Percentiles rank a stretch among this genome's conserved stretches.
Evolutionary conservation across 64 coral and sea anemone species (phyloP).

Genomic region (Anthopleura sola): DNA sequence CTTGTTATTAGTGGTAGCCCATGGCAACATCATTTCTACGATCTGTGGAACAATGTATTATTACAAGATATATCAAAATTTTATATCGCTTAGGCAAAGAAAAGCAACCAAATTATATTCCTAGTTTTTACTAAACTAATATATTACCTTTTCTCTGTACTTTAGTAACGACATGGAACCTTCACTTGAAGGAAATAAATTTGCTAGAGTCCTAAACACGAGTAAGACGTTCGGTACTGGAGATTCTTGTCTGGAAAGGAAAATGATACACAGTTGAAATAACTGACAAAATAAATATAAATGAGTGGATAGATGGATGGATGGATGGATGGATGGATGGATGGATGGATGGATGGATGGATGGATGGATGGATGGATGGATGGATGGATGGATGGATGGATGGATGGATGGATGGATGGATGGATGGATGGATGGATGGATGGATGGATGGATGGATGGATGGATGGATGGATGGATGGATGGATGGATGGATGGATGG

Average conservation of each 20-base stretch:
- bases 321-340: neutral
- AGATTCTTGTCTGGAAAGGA: conserved; percentile 33
- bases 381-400: too few relatives aligned
- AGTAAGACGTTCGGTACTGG: conserved; percentile 46
- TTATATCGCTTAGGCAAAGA: too few relatives aligned
- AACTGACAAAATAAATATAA: too few relatives aligned
- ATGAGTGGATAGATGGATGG: neutral
- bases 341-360: too few relatives aligned
- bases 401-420: too few relatives aligned
- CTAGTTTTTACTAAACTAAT: too few relatives aligned
- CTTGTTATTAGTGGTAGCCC: conserved; percentile 39
- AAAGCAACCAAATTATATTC: too few relatives aligned
- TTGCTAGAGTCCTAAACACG: conserved; percentile 48
- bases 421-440: neutral
- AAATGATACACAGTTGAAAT: neutral
- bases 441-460: neutral
- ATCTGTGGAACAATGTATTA: conserved; percentile 7
- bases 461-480: neutral
- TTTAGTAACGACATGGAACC: conserved; percentile 27
- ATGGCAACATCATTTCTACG: conserved; percentile 32
- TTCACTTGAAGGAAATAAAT: conserved; percentile 41
- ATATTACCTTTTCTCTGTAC: conserved; percentile 60
- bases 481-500: neutral
- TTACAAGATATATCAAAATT: neutral
- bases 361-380: too few relatives aligned